A percentile compares a stretch with the other conserved stretches of the same genome.
These are phyloP conservation scores for Anhinga anhinga DNA, from an alignment of 2,113 vertebrate genomes.

Conservation along the genomic window DNA sequence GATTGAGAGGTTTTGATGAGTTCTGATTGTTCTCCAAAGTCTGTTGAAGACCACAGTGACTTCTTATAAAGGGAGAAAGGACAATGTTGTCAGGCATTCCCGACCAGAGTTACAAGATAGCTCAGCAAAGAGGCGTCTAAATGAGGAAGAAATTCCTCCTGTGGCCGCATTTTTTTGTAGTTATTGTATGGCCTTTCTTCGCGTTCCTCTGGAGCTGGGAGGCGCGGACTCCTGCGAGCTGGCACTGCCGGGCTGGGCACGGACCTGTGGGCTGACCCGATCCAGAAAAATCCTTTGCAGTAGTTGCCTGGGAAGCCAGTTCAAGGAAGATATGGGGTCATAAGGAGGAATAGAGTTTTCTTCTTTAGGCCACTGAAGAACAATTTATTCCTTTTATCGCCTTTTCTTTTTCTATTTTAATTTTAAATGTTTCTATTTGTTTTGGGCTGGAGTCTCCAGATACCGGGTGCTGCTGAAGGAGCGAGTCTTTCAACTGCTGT, in stretches of 20 bases:
- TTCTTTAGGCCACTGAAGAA: neutral
- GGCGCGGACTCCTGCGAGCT: fast-evolving
- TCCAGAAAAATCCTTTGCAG: neutral
- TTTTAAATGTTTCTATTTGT: slow-evolving; percentile 66
- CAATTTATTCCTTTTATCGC: slow-evolving; percentile 65
- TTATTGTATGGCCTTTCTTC: fast-evolving
- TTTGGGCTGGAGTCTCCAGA: slow-evolving; percentile 55
- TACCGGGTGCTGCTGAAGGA: slow-evolving; percentile 14
- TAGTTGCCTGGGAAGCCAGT: neutral
- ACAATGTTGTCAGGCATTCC: neutral
- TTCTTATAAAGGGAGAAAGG: neutral
- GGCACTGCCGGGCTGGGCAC: neutral
- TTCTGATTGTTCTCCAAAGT: neutral
- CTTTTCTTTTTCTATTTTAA: slow-evolving; percentile 41
- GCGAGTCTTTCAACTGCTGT: slow-evolving; percentile 55
- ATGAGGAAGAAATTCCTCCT: neutral
- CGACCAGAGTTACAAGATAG: fast-evolving
- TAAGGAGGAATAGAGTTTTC: neutral
- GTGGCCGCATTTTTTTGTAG: neutral
- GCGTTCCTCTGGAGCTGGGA: neutral
- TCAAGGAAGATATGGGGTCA: neutral
- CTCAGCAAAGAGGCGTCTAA: neutral
- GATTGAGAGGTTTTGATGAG: neutral
- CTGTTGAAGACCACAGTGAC: neutral
- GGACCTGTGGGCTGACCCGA: neutral